Evolutionary conservation across 2,888 invertebrate species (phyloP), one percentile per base, ranked within the genome.

Genomic region (Itoplectis maculator): DNA sequence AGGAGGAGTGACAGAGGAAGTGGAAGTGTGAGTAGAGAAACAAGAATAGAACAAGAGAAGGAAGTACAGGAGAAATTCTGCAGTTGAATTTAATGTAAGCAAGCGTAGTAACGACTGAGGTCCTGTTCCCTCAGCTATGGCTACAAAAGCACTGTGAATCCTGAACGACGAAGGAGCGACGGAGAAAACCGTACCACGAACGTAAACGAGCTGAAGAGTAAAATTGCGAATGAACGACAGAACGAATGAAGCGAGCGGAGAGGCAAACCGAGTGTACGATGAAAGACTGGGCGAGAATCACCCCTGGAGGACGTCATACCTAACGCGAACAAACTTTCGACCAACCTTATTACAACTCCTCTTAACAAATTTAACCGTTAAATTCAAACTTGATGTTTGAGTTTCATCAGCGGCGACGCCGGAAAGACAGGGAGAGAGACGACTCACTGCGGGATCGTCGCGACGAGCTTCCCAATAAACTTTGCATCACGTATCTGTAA

Each of bases 301-400:
- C 82, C 37, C 81, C n/a, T n/a, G 69, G 82, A 84, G 82, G 37
- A 40, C 61, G 37, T 65, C 18, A 54, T n/a, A n/a, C 83, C 83
- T 23, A 29, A 85, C 84, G 84, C 86, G 86, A 85, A 77, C 86
- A 89, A 90, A 90, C 88, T 91, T 90, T 87, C 83, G 84, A 83
- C 86, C 87, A 89, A 90, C 88, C 89, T 90, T 90, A 90, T 90
- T 89, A 90, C 88, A 88, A 90, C 85, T 90, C 82, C 88, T 88
- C 89, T 88, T 90, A 90, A 90, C 90, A 89, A 91, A 90, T 90
- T 91, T 89, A 89, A 88, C 88, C 88, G 88, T 89, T 88, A 87
- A 87, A 87, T 87, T 86, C 87, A 87, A 89, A 88, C 87, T 89
- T 87, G 88, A 88, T 89, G 87, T 90, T 90, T 90, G 90, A 90